These are phyloP conservation scores for Coelopa frigida DNA, from an alignment of 1,140 invertebrate genomes.

Conservation along the genomic window DNA sequence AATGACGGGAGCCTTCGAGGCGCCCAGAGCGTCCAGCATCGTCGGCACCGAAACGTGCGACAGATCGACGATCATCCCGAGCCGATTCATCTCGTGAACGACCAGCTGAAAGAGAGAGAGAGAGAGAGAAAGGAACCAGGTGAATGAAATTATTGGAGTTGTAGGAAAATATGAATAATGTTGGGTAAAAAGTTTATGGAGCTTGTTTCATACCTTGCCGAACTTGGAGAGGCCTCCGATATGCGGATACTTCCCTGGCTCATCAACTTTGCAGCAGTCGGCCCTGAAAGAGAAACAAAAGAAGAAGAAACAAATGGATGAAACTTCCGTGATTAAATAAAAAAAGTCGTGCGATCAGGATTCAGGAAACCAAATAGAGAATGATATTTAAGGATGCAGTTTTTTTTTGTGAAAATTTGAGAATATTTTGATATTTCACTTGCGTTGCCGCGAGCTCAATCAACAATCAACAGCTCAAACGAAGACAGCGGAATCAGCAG, in stretches of 20 bases:
- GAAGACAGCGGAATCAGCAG: too few species aligned
- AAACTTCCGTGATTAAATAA: slow-evolving; percentile 2
- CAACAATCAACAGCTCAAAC: too few species aligned
- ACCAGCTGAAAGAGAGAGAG: slow-evolving; percentile 55
- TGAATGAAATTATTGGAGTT: neutral
- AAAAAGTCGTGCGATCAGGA: too few species aligned
- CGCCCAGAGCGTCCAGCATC: slow-evolving; percentile 67
- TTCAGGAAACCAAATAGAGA: too few species aligned
- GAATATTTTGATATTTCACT: too few species aligned
- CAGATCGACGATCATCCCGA: slow-evolving; percentile 88
- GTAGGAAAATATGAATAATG: neutral
- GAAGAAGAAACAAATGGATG: neutral
- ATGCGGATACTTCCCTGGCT: slow-evolving; percentile 60
- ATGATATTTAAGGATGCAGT: neutral
- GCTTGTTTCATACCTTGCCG: slow-evolving; percentile 54
- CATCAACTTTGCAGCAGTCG: slow-evolving; percentile 62
- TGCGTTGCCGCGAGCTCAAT: too few species aligned
- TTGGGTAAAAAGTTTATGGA: neutral
- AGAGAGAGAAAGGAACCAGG: neutral
- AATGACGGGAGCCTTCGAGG: slow-evolving; percentile 75
- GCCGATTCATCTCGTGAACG: slow-evolving; percentile 74
- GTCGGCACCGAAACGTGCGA: slow-evolving; percentile 76
- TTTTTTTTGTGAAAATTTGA: neutral
- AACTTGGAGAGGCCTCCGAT: slow-evolving; percentile 66
- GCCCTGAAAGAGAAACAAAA: slow-evolving; percentile 49